Conservation (phyloP, 2,888 invertebrate genomes). For the Drosophila bunnanda region DNA sequence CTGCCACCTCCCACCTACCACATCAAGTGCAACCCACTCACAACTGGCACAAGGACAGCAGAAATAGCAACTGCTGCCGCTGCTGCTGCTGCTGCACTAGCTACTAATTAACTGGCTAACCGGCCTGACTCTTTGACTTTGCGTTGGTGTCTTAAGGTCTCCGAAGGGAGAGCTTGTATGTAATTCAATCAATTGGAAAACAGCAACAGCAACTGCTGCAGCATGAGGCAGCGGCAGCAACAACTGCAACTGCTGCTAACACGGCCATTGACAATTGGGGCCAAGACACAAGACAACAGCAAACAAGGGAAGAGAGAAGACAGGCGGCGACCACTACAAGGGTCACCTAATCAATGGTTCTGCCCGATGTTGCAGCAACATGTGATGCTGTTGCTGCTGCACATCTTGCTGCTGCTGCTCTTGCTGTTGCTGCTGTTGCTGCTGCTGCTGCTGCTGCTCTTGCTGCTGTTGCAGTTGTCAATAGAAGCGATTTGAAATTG, state of each 20-base stretch:
- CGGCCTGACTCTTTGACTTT: slow-evolving; percentile 58
- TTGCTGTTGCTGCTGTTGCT: slow-evolving; percentile 59
- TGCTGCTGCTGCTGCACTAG: slow-evolving; percentile 20
- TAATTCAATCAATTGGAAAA: slow-evolving; percentile 75
- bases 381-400: slow-evolving; percentile 61
- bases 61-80: neutral
- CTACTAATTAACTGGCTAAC: slow-evolving; percentile 76
- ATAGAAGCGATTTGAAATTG: slow-evolving; percentile 71
- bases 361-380: slow-evolving; percentile 60
- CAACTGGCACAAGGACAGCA: slow-evolving; percentile 71
- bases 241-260: slow-evolving; percentile 4
- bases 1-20: slow-evolving; percentile 40
- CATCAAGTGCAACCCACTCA: slow-evolving; percentile 53
- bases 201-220: slow-evolving; percentile 36
- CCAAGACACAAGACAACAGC: slow-evolving; percentile 38
- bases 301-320: slow-evolving; percentile 45
- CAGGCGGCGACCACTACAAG: slow-evolving; percentile 71
- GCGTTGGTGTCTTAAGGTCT: slow-evolving; percentile 61
- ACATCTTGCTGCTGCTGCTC: slow-evolving; percentile 23
- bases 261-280: slow-evolving; percentile 70
- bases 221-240: slow-evolving; percentile 41
- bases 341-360: slow-evolving; percentile 77
- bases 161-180: slow-evolving; percentile 62
- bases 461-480: slow-evolving; percentile 42
- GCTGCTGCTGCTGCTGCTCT: slow-evolving; percentile 25